Evolutionary conservation across 1,140 invertebrate genomes (phyloP).

Genomic region (Sinella curviseta): DNA sequence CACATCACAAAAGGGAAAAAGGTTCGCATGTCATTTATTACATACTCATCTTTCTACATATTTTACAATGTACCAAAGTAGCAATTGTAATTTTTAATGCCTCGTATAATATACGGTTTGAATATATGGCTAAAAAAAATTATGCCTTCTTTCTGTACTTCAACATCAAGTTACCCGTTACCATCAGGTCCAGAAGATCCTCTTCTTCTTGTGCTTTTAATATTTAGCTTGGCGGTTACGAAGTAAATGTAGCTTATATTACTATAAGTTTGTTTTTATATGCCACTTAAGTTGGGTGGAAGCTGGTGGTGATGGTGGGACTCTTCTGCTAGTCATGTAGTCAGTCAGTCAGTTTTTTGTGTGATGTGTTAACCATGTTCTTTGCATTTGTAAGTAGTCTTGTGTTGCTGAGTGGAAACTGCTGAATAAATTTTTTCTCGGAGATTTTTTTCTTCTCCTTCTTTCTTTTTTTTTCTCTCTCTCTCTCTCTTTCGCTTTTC

Average conservation of each 20-base stretch:
- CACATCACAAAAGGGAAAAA: neutral
- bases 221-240: neutral
- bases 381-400: slow-evolving; percentile 25
- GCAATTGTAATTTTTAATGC: neutral
- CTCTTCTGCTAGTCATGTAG: neutral
- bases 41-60: neutral
- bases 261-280: neutral
- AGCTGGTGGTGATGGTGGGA: neutral
- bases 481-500: neutral
- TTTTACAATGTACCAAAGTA: neutral
- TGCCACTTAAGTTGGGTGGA: neutral
- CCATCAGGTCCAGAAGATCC: neutral
- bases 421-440: slow-evolving; percentile 11
- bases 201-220: too few species aligned
- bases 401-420: slow-evolving; percentile 21
- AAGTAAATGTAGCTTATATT: neutral
- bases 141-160: neutral
- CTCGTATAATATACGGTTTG: neutral
- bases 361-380: slow-evolving; percentile 26
- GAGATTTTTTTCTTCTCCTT: neutral
- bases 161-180: neutral
- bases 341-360: slow-evolving; percentile 12
- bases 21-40: neutral
- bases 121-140: neutral
- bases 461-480: neutral